Base-by-base conservation (phyloP, 2,888 invertebrate species). In the Leptopilina drosophilae region DNA sequence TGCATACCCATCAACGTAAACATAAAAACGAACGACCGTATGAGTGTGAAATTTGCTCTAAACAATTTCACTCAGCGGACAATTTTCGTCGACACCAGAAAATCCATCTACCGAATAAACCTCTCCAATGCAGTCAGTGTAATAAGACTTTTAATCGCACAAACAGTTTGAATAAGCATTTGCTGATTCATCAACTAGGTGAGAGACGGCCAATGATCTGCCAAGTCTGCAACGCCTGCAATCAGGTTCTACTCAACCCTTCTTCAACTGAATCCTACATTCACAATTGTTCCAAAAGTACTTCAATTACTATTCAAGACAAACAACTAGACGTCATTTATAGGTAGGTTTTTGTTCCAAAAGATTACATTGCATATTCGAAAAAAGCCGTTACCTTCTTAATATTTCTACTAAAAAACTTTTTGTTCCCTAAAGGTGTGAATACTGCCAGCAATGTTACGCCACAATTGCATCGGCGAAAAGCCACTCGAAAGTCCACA, bases 21-120 rank as follows among this genome's bases (percentile, higher is more conserved):
- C 84, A 84, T 76, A 79, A 76, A 4, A 82, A 83, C 9, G 85
- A 84, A 20, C 79, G 84, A 9, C 85, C 84, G 0, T 84, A 84
- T 62, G 81, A 82, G 64, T 85, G 85, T 56, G 66, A 78, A 20
- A 77, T 84, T 53, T 85, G 85, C 66, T 78, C 77, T 5, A 84
- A 84, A 49, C 78, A 81, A 15, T 85, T 85, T 73, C 80, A 83
- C 33, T 80, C 83, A n/a, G 80, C 78, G 26, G 84, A 82, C n/a
- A 82, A 80, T 14, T 79, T 84, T 2, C 81, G 82, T 46, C 79
- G 79, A 49, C 81, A 81, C 67, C 64, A 75, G 6, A 81, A 80
- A 73, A 56, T 81, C n/a, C 81, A 81, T 56, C 77, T 80, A 5
- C 75, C 73, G 1, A 69, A 80, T 8, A 81, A 81, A 53, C 77